Conservation (phyloP, 2,113 vertebrate genomes). For the Lonchura striata region DNA sequence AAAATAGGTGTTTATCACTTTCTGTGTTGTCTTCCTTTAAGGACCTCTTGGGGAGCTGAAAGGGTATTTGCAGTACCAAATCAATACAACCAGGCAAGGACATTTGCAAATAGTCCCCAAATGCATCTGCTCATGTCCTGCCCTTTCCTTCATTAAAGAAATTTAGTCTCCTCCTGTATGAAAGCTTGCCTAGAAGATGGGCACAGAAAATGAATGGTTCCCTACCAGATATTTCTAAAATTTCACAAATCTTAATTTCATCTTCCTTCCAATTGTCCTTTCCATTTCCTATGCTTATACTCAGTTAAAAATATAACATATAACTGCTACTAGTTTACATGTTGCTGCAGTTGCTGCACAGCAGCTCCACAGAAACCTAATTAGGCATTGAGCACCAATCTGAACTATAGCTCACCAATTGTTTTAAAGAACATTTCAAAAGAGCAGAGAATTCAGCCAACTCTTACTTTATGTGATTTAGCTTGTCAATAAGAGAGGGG, state of each 20-base stretch:
- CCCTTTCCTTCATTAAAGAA: not conserved
- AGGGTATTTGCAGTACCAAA: not conserved
- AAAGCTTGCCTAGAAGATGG: not conserved
- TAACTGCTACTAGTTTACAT: not conserved
- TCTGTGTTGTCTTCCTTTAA: not conserved
- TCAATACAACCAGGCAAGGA: not conserved
- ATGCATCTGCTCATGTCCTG: not conserved
- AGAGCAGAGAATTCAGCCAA: not conserved
- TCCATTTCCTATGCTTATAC: not conserved
- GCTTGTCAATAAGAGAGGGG: not conserved
- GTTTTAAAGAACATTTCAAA: not conserved
- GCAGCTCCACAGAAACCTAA: not conserved
- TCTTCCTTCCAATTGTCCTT: not conserved
- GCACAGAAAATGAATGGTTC: not conserved
- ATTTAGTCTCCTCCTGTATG: not conserved
- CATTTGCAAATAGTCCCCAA: not conserved
- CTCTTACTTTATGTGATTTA: not conserved
- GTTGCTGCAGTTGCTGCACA: not conserved
- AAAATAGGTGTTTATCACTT: accelerated
- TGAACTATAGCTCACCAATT: not conserved
- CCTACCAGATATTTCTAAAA: not conserved
- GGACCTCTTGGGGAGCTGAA: not conserved
- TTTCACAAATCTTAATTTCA: not conserved
- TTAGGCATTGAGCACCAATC: not conserved
- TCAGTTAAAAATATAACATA: not conserved